Evolutionary conservation across 2,888 invertebrate species (phyloP), one percentile per base, ranked within the genome.

Genomic region (Drosophila stalkeri): DNA sequence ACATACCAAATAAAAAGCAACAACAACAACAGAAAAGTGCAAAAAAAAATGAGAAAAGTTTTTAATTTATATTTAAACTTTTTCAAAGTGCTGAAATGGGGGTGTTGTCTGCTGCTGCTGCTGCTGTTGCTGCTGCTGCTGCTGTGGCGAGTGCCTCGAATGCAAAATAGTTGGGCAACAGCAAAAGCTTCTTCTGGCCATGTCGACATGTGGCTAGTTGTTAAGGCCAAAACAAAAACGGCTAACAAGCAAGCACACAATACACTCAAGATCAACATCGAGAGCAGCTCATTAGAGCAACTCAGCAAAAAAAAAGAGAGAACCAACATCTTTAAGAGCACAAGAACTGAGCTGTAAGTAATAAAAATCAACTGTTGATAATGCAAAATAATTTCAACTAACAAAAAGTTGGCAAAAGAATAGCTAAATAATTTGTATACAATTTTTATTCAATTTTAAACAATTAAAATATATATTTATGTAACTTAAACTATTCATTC

Each of bases 11-110:
- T 71, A 63, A 77, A 77, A 51, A 78, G 60, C 61, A 75, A 67
- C 64, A 77, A 64, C 37, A 77, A 55, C 57, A 71, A 67, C 37
- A 65, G n/a, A n/a, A 39, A 64, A 55, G 60, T 35, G 54, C 27
- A 66, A 73, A 74, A 81, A 90, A 89, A 90, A 88, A 91, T 89
- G 85, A 80, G 82, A 89, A 92, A 92, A 92, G 86, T 92, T 92
- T 92, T 90, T 91, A 92, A 92, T 92, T 92, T 92, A 92, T 92
- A 91, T 91, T 90, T 87, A 90, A 92, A 91, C 90, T 92, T 92
- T 89, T 75, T 72, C 80, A 90, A 88, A 90, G 91, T 91, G 91
- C 82, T 91, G 91, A 91, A 86, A 90, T 82, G 79, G 78, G 80
- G 86, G 76, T 73, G 85, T 84, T 89, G 83, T 86, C 89, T 59